Percentiles rank a stretch among this genome's conserved stretches.
These are phyloP conservation scores for Callipepla squamata DNA, from an alignment of 2,113 vertebrate genomes.

Conservation along the genomic window DNA sequence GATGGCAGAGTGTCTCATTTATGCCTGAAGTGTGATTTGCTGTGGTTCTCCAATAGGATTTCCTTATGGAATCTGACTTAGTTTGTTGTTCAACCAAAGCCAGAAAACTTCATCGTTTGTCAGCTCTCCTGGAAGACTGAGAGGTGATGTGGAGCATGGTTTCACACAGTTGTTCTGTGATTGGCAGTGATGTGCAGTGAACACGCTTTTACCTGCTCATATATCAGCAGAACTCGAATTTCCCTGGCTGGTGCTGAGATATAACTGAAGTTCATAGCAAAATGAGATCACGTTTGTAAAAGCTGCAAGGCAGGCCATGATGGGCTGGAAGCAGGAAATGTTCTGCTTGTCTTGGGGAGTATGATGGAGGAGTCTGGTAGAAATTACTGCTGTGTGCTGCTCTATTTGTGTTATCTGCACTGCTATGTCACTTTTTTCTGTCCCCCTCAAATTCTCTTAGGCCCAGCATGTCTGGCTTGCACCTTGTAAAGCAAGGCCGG, in stretches of 20 bases:
- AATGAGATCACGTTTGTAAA: neutral
- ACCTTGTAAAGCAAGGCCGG: conserved; percentile 93
- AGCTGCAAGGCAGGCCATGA: neutral
- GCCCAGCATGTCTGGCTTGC: conserved; percentile 98
- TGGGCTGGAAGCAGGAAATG: neutral
- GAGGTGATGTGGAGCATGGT: fast-evolving
- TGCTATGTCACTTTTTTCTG: neutral
- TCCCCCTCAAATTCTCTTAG: conserved; percentile 54
- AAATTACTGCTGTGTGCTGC: fast-evolving
- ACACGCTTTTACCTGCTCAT: fast-evolving
- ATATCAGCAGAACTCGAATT: neutral
- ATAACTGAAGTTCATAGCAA: neutral
- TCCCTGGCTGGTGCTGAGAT: neutral
- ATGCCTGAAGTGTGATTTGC: neutral
- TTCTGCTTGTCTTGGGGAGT: neutral
- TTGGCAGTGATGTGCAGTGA: neutral
- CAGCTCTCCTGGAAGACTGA: neutral
- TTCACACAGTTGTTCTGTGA: neutral
- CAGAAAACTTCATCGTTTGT: neutral
- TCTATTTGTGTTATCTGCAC: neutral
- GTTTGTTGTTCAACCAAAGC: neutral
- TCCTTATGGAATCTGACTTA: neutral
- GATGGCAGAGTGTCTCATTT: neutral
- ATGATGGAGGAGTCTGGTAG: neutral
- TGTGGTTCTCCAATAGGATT: neutral